A percentile compares a stretch with the other conserved stretches of the same genome.
Evolutionary conservation across 2,797 vertebrate genomes (phyloP).

Genomic region (Crocodylus rhombifer): DNA sequence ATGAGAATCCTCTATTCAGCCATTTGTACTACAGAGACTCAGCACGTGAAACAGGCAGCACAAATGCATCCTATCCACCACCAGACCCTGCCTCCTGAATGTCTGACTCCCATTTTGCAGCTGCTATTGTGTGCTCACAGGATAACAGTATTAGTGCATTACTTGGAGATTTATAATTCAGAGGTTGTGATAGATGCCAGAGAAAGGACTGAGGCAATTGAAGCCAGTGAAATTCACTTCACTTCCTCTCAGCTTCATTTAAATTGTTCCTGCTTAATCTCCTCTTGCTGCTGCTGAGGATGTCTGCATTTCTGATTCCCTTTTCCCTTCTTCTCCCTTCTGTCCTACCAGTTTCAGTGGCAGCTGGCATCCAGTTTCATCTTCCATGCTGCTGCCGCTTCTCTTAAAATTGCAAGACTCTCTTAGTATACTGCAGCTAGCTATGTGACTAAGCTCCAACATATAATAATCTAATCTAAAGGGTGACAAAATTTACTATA

Average conservation of each 20-base stretch:
- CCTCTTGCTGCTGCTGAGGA: background rate
- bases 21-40: background rate
- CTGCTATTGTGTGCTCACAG: background rate
- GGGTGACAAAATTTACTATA: background rate
- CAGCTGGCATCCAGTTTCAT: background rate
- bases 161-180: background rate
- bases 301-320: background rate
- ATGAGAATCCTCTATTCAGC: background rate
- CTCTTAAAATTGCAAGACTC: background rate
- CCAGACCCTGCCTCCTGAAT: background rate
- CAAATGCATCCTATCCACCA: background rate
- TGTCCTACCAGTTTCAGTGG: background rate
- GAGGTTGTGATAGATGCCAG: background rate
- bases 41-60: background rate
- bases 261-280: background rate
- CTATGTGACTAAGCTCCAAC: background rate
- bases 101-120: background rate
- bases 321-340: background rate
- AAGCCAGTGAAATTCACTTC: background rate
- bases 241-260: background rate
- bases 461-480: background rate
- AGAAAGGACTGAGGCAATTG: accelerated
- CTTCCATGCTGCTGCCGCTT: background rate
- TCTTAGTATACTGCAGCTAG: background rate
- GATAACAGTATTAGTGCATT: background rate